Base-by-base conservation (phyloP, 2,888 invertebrate genomes). In the Zygogramma bicolorata region DNA sequence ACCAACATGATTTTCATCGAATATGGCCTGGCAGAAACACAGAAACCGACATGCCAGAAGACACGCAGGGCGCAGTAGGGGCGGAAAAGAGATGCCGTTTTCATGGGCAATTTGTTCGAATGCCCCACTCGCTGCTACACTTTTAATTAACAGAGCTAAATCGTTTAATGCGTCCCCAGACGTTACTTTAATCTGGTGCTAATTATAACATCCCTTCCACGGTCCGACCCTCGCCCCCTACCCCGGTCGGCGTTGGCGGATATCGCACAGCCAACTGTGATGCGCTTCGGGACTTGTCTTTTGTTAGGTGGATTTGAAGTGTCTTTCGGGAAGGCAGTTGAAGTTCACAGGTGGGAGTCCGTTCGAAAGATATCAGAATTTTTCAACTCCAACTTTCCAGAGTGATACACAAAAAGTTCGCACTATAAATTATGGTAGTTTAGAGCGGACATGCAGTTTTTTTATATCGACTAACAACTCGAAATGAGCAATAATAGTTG, bases 111-210 rank as follows among this genome's bases (percentile, higher is more conserved):
- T 86, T 85, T 84, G 82, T 86, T 84, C 84, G 83, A 83, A 81
- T 80, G 80, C 83, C 83, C 81, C 83, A 80, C 81, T 81, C 82
- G 84, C 82, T 85, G 84, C 86, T 86, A 87, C 87, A 87, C 88
- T 88, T 88, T 88, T 88, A 88, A 88, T 88, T 88, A 88, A 87
- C 87, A 88, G 87, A 86, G 86, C 87, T 87, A 88, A 88, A 88
- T 88, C 87, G 88, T 86, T 88, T 88, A 89, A 89, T 89, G 89
- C 88, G 88, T 89, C 89, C 89, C 89, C 88, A 88, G 89, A 89
- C 89, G 89, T 89, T 89, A 89, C 89, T 90, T 90, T 90, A 90
- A 90, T 90, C 90, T 90, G 89, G 89, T 88, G 89, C 90, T 90
- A 90, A 90, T 90, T 90, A 89, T 89, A 89, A 89, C 89, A 85